Evolutionary conservation across 23 tunicate species (phyloP), one percentile per base, ranked within the genome.

Genomic region (Phallusia fumigata): DNA sequence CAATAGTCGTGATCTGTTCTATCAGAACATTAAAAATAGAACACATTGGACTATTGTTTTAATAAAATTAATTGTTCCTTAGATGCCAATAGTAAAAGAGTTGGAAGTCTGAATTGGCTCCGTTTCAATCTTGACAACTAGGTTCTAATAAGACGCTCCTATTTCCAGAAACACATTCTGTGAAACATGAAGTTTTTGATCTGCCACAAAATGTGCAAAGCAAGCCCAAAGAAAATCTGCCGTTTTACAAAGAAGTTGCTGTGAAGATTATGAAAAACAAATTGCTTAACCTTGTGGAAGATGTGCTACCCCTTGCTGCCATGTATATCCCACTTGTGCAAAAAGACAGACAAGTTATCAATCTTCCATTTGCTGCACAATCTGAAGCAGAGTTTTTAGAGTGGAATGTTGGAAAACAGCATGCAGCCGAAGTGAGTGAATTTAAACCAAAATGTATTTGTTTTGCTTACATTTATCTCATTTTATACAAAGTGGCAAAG

Each of bases 341-440:
- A 16, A 77, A 75, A 69, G 74, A 80, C 18, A 53, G 84, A n/a
- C 75, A 69, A 65, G 26, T 87, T 26, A 18, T 64, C 19, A 49
- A 87, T 26, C 58, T 87, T 58, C 91, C 97, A 32, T 92, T 92
- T 65, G 87, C 88, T 65, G 97, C 97, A 30, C 58, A 77, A 79
- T 31, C 88, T 0, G 97, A 92, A 83, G 74, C 88, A 5, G 88
- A 87, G 18, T 92, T 87, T 74, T 52, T 84, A 33, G 88, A 84
- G 19, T 92, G 97, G 97, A 92, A 92, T 65, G 80, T 87, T 53
- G 97, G 97, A 31, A 92, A 92, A 50, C 97, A 92, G 80, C 73
- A 90, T 0, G 97, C 97, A 19, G 77, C 97, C 18, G 91, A 92
- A 85, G 97, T 91, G 50, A 64, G 74, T 30, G 53, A 3, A 6